A percentile compares a stretch with the other conserved stretches of the same genome.
These are phyloP conservation scores for Sympetrum striolatum DNA, from an alignment of 2,888 invertebrate species.

Conservation along the genomic window DNA sequence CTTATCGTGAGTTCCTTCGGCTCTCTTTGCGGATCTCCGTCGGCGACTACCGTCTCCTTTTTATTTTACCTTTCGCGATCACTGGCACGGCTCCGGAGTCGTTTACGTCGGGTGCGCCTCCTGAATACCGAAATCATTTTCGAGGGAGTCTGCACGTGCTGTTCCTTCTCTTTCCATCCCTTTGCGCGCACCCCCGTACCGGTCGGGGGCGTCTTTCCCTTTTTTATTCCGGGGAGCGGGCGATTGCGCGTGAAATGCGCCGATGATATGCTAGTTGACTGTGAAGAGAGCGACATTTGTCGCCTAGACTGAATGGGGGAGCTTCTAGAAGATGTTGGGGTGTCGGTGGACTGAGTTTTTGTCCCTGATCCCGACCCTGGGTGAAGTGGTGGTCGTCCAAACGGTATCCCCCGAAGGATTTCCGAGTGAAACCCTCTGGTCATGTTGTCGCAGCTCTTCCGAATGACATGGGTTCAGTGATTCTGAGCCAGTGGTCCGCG, in stretches of 20 bases:
- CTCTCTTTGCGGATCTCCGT: background rate
- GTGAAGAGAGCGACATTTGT: background rate
- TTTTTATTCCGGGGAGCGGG: background rate
- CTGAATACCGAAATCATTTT: background rate
- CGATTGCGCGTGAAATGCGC: background rate
- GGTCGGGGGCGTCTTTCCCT: background rate
- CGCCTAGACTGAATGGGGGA: background rate
- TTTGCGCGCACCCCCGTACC: background rate
- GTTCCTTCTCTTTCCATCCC: background rate
- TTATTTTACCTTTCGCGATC: background rate
- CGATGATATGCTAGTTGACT: background rate
- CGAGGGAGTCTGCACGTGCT: background rate
- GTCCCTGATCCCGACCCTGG: too few relatives aligned
- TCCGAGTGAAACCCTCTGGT: too few relatives aligned
- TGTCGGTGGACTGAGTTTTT: too few relatives aligned
- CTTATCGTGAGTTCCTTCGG: background rate
- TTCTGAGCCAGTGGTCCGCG: too few relatives aligned
- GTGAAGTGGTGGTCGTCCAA: too few relatives aligned
- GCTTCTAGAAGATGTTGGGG: too few relatives aligned
- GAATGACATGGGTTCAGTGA: too few relatives aligned
- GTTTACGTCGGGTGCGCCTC: background rate
- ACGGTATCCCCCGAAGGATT: too few relatives aligned
- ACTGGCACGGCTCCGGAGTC: background rate
- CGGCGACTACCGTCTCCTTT: background rate
- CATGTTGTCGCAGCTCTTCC: too few relatives aligned